Base-by-base conservation (phyloP, 2,113 vertebrate species). In the Cinclus cinclus region DNA sequence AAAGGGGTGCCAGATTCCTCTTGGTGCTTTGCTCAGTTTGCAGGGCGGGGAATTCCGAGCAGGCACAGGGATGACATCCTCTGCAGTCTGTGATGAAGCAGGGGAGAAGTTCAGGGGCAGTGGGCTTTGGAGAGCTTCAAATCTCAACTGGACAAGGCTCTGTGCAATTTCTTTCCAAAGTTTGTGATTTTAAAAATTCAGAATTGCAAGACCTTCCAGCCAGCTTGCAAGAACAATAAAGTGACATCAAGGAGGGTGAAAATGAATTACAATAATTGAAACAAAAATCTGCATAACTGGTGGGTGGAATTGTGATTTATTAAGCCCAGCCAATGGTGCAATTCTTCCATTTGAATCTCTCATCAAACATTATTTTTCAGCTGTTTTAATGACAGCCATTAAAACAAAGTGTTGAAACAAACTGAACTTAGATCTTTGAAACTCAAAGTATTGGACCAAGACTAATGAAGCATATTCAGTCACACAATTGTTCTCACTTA, bases 51-150 rank as follows among this genome's bases (percentile, higher is more conserved):
- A 60, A 5, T 59, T 37, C 49, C 7, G 5, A 11, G 9, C 15
- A 15, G 25, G 16, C 9, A 1, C 3, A 5, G 15, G 28, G 22
- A 59, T 37, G 35, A 4, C 5, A 1, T 24, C 46, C 15, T 30
- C 44, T 24, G 17, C 24, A 3, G 19, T 21, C 24, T 68, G 2
- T 27, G 25, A 7, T 24, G 12, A 65, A 60, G 33, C 15, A 35
- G 10, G 22, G 31, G 8, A 47, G 37, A 25, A 59, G 22, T 55
- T 64, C 1, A 5, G 35, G 39, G 28, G 16, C 15, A 55, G 15
- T 20, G 47, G 47, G 18, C 41, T 49, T 79, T 47, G 39, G 41
- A 69, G 19, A 56, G 28, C 23, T 15, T 62, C 37, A n/a, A 0
- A 39, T 75, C 20, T 65, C 16, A 17, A 7, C 31, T 44, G 60